Evolutionary conservation across 1,140 invertebrate species (phyloP).

Genomic region (Penaeus vannamei): DNA sequence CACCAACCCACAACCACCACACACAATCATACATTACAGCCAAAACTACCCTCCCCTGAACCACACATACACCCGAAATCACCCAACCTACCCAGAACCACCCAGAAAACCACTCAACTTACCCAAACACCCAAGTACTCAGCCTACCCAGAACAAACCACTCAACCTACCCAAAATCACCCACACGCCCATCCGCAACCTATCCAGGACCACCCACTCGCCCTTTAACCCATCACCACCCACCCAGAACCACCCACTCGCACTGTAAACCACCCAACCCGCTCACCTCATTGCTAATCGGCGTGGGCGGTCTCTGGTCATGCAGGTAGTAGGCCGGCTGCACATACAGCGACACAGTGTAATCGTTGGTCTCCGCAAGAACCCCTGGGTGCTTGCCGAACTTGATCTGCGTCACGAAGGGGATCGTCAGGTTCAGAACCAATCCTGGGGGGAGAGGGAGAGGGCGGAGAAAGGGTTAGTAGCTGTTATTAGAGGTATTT

Average conservation of each 20-base stretch:
- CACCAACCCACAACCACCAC: no score
- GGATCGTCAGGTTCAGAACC: constrained; percentile 68
- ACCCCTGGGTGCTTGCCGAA: constrained; percentile 67
- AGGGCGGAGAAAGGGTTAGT: no score
- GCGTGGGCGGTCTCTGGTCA: constrained; percentile 62
- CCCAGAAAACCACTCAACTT: no score
- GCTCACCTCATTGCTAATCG: constrained; percentile 68
- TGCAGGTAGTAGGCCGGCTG: constrained; percentile 48
- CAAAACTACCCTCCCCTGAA: no score
- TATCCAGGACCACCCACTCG: not conserved
- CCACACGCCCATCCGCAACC: not conserved
- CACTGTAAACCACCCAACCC: not conserved
- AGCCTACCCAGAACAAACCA: no score
- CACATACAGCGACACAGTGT: constrained; percentile 69
- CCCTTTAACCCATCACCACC: not conserved
- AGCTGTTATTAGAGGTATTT: no score
- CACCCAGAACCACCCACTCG: not conserved
- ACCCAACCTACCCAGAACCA: no score
- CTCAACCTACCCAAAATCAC: no score
- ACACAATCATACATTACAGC: no score
- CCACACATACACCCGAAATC: no score
- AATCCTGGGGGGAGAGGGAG: constrained; percentile 46
- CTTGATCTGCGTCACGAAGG: constrained; percentile 69
- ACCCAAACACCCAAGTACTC: no score
- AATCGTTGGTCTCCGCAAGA: constrained; percentile 68